Base-by-base conservation (phyloP, 2,797 vertebrate species). In the Pangasius macronema region DNA sequence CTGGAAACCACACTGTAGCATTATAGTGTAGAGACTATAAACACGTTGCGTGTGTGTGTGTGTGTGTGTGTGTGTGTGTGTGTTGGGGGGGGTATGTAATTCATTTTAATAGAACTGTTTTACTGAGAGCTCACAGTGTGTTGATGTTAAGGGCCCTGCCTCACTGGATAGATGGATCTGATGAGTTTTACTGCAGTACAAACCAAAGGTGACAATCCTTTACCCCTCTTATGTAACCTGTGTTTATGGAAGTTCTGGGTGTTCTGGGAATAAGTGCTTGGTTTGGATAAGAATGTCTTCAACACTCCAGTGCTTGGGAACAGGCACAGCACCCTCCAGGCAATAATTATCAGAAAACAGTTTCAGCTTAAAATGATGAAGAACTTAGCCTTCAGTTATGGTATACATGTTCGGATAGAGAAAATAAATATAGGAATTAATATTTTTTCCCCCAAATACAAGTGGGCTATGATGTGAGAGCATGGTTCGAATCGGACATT, bases 121-220 rank as follows among this genome's bases (percentile, higher is more conserved):
- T 82, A 72, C 39, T 83, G 79, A 82, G 51, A 55, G 61, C 49
- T 86, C 75, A 68, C 57, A 5, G 79, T 79, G 84, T 81, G 81
- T 83, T 88, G 82, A 86, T 84, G 82, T 82, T 89, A 79, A 88
- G 80, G 76, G 68, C 33, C 63, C 51, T 85, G 85, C 13, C 49
- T 79, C 77, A 16, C 84, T 68, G 46, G 61, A 76, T 9, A 75
- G 51, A 73, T 88, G 76, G 57, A 76, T 88, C 70, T 86, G 81
- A 77, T 33, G 59, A 84, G 87, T 88, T 85, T 53, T 14, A 68
- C 86, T 67, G 46, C 81, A 63, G 18, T 76, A 83, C 39, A 86
- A 83, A 61, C 73, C 55, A 79, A 70, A 79, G 81, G 61, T 83
- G 72, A 67, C 67, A 55, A 79, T 83, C 55, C 80, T 75, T 83